A percentile compares a stretch with the other conserved stretches of the same genome.
phyloP scores from a whole-genome alignment of 2,113 vertebrate genomes.

The Nasalis larvatus region DNA sequence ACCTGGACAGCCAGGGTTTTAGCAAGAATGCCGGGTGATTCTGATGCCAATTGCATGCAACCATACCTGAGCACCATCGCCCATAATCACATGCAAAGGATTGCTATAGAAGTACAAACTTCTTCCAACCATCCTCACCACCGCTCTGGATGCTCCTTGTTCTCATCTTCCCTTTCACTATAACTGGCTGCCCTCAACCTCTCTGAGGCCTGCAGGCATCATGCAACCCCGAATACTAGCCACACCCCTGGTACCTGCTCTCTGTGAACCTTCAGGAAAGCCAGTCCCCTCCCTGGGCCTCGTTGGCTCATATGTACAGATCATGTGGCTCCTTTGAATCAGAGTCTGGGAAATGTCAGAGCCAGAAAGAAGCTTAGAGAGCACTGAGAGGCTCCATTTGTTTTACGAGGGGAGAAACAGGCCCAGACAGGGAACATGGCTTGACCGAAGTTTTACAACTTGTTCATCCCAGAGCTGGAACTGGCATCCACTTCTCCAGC shows the following conservation, averaged over 20 bases:
- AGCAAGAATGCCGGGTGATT: background rate
- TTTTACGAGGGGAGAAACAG: background rate
- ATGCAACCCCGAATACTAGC: background rate
- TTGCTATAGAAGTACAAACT: background rate
- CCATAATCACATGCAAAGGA: background rate
- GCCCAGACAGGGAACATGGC: background rate
- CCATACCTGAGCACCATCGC: background rate
- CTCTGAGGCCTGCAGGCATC: background rate
- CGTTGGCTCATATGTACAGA: background rate
- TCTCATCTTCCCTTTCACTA: background rate
- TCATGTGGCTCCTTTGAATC: background rate
- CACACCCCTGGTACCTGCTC: background rate
- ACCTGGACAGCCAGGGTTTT: background rate
- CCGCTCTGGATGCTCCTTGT: background rate
- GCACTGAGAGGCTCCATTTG: too few relatives aligned
- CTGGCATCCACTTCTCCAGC: background rate
- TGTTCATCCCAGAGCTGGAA: background rate
- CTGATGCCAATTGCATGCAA: rapidly evolving
- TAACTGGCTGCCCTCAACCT: background rate
- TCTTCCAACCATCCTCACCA: background rate
- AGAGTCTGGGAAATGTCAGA: background rate
- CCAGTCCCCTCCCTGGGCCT: background rate
- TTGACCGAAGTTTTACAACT: background rate
- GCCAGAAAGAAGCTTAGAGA: background rate
- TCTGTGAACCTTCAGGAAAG: background rate